Evolutionary conservation across 2,888 invertebrate species (phyloP), one percentile per base, ranked within the genome.

Genomic region (Dynastes grantii): DNA sequence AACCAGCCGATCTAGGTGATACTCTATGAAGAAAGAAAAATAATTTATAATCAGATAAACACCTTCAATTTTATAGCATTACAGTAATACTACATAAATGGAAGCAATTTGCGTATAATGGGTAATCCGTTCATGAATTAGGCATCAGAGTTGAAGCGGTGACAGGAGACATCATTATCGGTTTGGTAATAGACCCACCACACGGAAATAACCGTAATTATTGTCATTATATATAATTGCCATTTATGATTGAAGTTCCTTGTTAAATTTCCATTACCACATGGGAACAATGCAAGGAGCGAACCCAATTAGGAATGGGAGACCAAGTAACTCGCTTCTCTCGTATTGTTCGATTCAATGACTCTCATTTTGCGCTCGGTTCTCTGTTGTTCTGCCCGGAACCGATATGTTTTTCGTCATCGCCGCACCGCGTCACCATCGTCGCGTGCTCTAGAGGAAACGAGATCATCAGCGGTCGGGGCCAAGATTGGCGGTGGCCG

Each of bases 351-450:
- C 51, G 27, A 68, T n/a, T 51, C 27, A 68, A 51, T 51, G 29
- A 68, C 51, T 27, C 65, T 27, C 49, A 51, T 68, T 68, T 68
- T 51, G 68, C 68, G 27, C 29, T 53, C 45, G 45, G 11, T 27
- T 45, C 45, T 67, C 68, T n/a, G 51, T 51, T 68, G 68, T 51
- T 68, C 51, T 53, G 51, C 4, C 51, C 29, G 68, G 68, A 68
- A 68, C 68, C 51, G 51, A 68, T 68, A 68, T 68, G 68, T 68
- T 68, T 68, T 68, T 68, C 68, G 22, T 40, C 29, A 51, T 11
- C 29, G 49, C 13, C 51, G 51, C 6, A 22, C 22, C 55, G 55
- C 22, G 55, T 22, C 55, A 6, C 22, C 16, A 16, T 0, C 55
- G 8, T 22, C 55, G 55, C 55, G 22, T 58, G 55, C 8, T 22